These are phyloP conservation scores for Mylabris phalerata DNA, from an alignment of 1,140 invertebrate genomes.

Conservation along the genomic window DNA sequence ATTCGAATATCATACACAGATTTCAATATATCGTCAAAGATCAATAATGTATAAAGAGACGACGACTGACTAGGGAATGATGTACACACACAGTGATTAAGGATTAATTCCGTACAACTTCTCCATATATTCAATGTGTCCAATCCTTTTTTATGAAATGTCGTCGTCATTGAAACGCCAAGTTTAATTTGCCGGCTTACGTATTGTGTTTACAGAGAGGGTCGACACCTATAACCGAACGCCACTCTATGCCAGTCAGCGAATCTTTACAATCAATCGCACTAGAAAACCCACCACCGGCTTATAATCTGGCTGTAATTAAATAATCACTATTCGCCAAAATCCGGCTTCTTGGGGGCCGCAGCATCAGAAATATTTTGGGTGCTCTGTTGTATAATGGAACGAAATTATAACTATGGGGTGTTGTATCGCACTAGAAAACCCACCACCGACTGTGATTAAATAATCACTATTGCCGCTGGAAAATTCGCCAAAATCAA, in stretches of 20 bases:
- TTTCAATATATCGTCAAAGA: constrained; percentile 13
- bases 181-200: constrained; percentile 26
- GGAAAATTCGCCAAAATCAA: too few species aligned
- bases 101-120: constrained; percentile 11
- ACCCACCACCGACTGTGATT: too few species aligned
- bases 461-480: too few species aligned
- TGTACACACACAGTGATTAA: constrained; percentile 4
- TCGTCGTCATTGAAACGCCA: constrained; percentile 15
- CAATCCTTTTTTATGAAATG: constrained; percentile 27
- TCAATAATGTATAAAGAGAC: constrained; percentile 5
- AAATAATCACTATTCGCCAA: too few species aligned
- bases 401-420: too few species aligned
- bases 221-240: constrained; percentile 21
- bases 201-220: constrained; percentile 24
- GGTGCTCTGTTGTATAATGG: too few species aligned
- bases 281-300: neutral
- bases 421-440: too few species aligned
- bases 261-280: neutral
- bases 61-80: neutral
- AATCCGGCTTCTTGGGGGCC: too few species aligned
- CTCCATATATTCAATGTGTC: constrained; percentile 22
- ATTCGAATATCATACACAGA: neutral
- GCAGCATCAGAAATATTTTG: too few species aligned
- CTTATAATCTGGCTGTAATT: too few species aligned
- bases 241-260: constrained; percentile 23